These are phyloP conservation scores for Iguana delicatissima DNA, from an alignment of 2,797 vertebrate genomes.

Conservation along the genomic window DNA sequence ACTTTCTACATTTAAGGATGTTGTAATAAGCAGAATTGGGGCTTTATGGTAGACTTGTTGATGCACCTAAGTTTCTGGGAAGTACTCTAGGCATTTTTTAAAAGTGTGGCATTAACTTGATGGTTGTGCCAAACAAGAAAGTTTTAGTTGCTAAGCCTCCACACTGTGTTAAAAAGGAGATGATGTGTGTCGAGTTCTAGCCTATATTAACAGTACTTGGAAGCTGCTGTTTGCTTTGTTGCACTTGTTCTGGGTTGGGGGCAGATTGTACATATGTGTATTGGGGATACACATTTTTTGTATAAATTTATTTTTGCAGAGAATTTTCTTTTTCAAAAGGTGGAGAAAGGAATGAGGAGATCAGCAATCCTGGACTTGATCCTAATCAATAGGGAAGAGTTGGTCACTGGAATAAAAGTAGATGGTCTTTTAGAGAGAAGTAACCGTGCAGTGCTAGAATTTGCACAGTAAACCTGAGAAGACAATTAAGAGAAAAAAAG, in stretches of 20 bases:
- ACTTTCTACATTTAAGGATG: neutral
- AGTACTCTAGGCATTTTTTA: neutral
- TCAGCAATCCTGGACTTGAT: too few species aligned
- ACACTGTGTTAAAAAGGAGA: neutral
- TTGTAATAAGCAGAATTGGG: neutral
- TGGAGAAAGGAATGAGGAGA: too few species aligned
- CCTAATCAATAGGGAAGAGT: too few species aligned
- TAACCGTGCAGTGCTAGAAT: too few species aligned
- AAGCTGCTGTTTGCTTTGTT: neutral
- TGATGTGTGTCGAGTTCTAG: neutral
- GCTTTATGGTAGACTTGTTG: conserved; percentile 25
- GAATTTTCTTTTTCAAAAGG: too few species aligned
- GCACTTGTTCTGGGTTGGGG: neutral
- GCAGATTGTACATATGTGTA: neutral
- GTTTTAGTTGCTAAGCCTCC: neutral
- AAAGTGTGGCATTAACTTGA: conserved; percentile 38
- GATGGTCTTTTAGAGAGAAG: too few species aligned
- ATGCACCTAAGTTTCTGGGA: conserved; percentile 26
- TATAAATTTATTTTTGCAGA: too few species aligned
- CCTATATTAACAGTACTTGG: neutral
- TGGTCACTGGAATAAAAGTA: too few species aligned
- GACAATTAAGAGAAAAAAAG: too few species aligned
- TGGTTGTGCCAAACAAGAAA: neutral
- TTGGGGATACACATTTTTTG: neutral
- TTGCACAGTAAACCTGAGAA: too few species aligned